Evolutionary conservation across 2,888 invertebrate species (phyloP), one percentile per base, ranked within the genome.

Genomic region (Drosophila neoperkinsi): DNA sequence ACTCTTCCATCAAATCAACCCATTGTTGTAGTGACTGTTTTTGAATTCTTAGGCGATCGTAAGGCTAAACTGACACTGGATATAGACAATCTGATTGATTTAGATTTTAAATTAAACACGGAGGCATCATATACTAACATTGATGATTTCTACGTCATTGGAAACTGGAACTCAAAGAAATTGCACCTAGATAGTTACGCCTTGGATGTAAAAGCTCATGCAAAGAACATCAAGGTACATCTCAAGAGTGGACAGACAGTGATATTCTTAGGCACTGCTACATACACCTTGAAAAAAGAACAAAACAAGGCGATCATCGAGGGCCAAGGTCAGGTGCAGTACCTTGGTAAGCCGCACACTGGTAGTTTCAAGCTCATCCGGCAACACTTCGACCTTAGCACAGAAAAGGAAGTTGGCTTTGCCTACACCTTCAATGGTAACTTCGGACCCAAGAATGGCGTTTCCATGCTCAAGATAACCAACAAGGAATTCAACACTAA

Each of bases 291-390:
- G 71, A 96, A 96, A 77, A 95, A 96, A 68, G 96, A 96, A 91
- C 95, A 95, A 38, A 95, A 95, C 18, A 96, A 96, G 91, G 94
- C 95, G 60, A 95, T 96, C 63, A 94, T 97, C 10, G 97, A 97
- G 91, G 97, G 97, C 1, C 95, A 95, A 10, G 97, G 97, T 1
- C 95, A 95, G 49, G 94, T 97, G 21, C 96, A 95, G 84, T 94
- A 96, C n/a, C 94, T 95, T 63, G 96, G 96, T 2, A 95, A 96
- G 62, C 94, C 95, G 70, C 95, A 95, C 79, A 95, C 95, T 18
- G 95, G 96, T 0, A 96, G 95, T 91, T 97, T 97, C 93, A 96
- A 96, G 83, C 95, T 96, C 86, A 95, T 95, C 67, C 94, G 95
- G 53, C 95, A 96, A 71, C 91, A 94, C 25, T 94, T 96, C 58